These are phyloP conservation scores for Seriola quinqueradiata DNA, from an alignment of 2,113 vertebrate species.

Conservation along the genomic window DNA sequence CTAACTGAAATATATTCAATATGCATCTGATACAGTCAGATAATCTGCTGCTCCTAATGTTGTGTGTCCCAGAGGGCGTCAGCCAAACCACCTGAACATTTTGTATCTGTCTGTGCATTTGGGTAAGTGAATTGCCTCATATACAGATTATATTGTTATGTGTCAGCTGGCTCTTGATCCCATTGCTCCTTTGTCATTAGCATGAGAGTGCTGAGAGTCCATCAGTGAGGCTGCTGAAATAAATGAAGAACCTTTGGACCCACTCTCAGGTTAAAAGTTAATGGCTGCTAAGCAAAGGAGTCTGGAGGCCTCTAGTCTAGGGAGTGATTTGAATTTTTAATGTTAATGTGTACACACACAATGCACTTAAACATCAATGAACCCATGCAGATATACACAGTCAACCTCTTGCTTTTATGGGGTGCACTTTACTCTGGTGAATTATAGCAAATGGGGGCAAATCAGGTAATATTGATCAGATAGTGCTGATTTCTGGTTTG, in stretches of 20 bases:
- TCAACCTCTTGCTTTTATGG: slow-evolving; percentile 6
- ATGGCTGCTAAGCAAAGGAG: slow-evolving; percentile 43
- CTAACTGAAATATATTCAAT: too few species aligned
- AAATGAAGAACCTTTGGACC: slow-evolving; percentile 28
- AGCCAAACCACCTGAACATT: neutral
- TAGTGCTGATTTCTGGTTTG: slow-evolving; percentile 55
- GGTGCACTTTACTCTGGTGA: slow-evolving; percentile 38
- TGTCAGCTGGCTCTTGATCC: slow-evolving; percentile 3
- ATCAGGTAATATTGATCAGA: slow-evolving; percentile 56
- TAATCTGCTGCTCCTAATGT: neutral
- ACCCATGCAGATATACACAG: neutral
- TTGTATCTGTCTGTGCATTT: neutral
- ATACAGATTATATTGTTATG: slow-evolving; percentile 4
- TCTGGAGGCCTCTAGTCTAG: slow-evolving; percentile 22
- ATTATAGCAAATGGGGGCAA: slow-evolving; percentile 31
- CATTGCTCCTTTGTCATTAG: slow-evolving; percentile 27
- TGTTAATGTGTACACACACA: slow-evolving; percentile 1
- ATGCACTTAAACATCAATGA: neutral
- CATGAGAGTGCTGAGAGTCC: slow-evolving; percentile 7
- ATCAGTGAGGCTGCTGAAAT: slow-evolving; percentile 18
- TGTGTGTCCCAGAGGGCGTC: neutral
- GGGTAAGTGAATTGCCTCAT: neutral
- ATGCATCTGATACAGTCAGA: neutral
- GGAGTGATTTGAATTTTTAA: slow-evolving; percentile 25
- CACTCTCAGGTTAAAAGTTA: slow-evolving; percentile 44